Evolutionary conservation across 2,797 vertebrate species (phyloP), one percentile per base, ranked within the genome.

Genomic region (Pangasius djambal): DNA sequence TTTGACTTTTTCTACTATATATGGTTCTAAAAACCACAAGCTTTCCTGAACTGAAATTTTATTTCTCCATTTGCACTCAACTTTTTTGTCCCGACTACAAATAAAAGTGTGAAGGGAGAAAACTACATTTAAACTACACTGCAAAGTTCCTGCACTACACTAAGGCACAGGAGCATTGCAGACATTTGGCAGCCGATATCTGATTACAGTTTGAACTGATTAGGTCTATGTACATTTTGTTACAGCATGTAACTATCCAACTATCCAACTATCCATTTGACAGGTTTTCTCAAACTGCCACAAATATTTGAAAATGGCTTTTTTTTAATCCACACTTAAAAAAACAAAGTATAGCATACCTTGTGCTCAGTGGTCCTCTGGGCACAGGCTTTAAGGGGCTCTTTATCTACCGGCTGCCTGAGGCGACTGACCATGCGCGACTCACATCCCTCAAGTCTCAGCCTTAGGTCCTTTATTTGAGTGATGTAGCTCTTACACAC

Each of bases 391-490:
- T 94, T 95, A 0, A 96, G 94, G 0, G 98, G 96, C 34, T 99
- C 98, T 3, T 95, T 95, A 91, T 97, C 97, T 0, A 97, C 94
- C 0, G 96, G 95, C 92, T 97, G 96, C 2, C 97, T 96, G 44
- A 99, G 96, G 0, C 95, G 96, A 4, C 95, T 97, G 88, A 97
- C 94, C 0, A 97, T 98, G 52, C 97, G 96, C 0, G 92, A 95
- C 95, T 99, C 98, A 0, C 97, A 99, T 88, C 94, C 93, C 78
- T 99, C 98, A 90, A 99, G 95, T 93, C 95, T 96, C 94, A 99
- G 95, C 0, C 97, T 97, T 37, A 99, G 96, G 92, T 99, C 97
- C 89, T 96, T 97, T 93, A 99, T 96, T 94, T 97, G 96, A 0
- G 96, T 97, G 94, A 99, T 97, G 94, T 96, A 98, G 50, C 89